phyloP scores from a whole-genome alignment of 2,888 invertebrate genomes.

The Camponotus fellah region DNA sequence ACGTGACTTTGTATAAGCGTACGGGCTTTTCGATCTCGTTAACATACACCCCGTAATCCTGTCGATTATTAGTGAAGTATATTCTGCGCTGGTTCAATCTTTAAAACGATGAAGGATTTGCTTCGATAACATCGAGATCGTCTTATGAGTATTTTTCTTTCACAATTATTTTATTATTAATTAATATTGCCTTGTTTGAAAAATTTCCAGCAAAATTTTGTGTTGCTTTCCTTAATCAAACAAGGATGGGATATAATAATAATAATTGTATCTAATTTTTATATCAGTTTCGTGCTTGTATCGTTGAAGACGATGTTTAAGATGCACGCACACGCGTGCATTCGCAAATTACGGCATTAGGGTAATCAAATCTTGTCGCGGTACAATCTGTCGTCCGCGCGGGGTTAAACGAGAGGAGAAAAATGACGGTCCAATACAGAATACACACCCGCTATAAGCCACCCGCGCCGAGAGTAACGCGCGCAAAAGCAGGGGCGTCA shows the following conservation, averaged over 20 bases:
- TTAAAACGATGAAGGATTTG: constrained; percentile 16
- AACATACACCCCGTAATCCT: constrained; percentile 65
- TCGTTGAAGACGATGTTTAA: background rate
- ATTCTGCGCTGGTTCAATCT: constrained; percentile 56
- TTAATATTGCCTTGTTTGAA: background rate
- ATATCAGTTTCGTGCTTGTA: background rate
- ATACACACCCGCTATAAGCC: constrained; percentile 51
- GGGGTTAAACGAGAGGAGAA: constrained; percentile 69
- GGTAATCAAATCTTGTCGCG: constrained; percentile 80
- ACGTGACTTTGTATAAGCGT: constrained; percentile 69
- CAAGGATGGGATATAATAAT: background rate
- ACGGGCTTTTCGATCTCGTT: constrained; percentile 73
- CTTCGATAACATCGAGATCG: constrained; percentile 4
- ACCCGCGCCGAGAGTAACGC: constrained; percentile 48
- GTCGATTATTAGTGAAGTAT: constrained; percentile 49
- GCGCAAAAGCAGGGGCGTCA: constrained; percentile 83
- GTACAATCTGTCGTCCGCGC: constrained; percentile 64
- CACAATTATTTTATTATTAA: background rate
- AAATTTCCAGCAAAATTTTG: background rate
- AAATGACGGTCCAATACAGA: constrained; percentile 63
- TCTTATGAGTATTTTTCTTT: background rate
- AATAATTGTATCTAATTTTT: background rate
- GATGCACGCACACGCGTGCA: constrained; percentile 28
- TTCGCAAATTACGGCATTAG: constrained; percentile 80
- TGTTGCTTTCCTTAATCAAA: background rate